Conservation (phyloP, 2,888 invertebrate genomes). For the Oscheius sp. region DNA sequence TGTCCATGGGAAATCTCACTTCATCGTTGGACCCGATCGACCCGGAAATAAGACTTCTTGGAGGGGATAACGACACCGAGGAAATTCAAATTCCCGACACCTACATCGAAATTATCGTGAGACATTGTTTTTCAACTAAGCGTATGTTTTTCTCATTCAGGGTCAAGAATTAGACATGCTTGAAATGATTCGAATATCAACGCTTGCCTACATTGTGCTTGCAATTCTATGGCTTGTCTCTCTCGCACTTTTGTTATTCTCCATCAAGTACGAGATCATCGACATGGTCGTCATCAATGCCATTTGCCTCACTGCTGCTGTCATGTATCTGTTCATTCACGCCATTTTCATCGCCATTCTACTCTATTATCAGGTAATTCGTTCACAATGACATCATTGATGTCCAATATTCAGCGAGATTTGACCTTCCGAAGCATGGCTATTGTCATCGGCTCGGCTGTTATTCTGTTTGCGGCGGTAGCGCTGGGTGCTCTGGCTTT, state of each 20-base stretch:
- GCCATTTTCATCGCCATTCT: conserved; percentile 57
- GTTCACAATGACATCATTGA: conserved; percentile 3
- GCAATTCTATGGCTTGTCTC: conserved; percentile 63
- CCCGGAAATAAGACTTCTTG: neutral
- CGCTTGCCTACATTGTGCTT: conserved; percentile 60
- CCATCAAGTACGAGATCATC: conserved; percentile 56
- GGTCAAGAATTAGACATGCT: conserved; percentile 59
- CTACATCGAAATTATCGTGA: conserved; percentile 36
- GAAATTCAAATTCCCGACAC: conserved; percentile 48
- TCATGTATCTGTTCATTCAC: conserved; percentile 61
- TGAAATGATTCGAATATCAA: conserved; percentile 64
- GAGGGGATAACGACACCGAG: conserved; percentile 42
- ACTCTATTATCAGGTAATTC: conserved; percentile 65
- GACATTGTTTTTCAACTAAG: neutral
- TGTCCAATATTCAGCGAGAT: conserved; percentile 39
- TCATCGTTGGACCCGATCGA: no score
- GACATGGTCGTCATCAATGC: conserved; percentile 66
- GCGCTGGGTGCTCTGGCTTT: conserved; percentile 59
- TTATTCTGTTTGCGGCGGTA: conserved; percentile 58
- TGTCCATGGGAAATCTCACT: neutral
- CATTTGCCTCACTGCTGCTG: conserved; percentile 52
- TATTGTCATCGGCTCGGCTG: conserved; percentile 52
- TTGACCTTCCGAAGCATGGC: conserved; percentile 46
- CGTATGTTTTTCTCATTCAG: conserved; percentile 26
- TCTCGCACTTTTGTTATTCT: conserved; percentile 56